These are phyloP conservation scores for Dryobotodes eremita DNA, from an alignment of 2,888 invertebrate species.

Conservation along the genomic window DNA sequence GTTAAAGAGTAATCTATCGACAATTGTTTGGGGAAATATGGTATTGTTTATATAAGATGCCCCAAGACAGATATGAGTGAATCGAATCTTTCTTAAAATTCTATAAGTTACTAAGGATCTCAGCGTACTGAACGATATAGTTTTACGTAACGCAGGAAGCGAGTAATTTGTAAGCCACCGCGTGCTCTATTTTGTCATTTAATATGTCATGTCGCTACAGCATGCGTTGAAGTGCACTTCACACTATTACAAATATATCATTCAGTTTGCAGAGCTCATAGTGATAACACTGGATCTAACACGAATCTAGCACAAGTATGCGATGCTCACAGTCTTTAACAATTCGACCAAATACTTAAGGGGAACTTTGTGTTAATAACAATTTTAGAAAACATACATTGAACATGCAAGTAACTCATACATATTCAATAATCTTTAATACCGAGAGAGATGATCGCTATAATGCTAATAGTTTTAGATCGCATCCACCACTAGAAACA, in stretches of 20 bases:
- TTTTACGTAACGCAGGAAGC: conserved; percentile 43
- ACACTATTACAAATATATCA: conserved; percentile 12
- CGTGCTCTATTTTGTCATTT: conserved; percentile 19
- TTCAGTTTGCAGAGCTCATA: conserved; percentile 33
- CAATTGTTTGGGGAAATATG: conserved; percentile 13
- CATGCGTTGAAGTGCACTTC: conserved; percentile 15
- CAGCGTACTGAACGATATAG: conserved; percentile 17
- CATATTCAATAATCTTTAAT: conserved; percentile 29
- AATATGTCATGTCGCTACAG: conserved; percentile 14
- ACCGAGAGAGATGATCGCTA: conserved; percentile 36
- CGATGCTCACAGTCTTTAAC: conserved; percentile 25
- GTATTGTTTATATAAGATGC: conserved; percentile 11
- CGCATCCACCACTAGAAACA: conserved; percentile 46
- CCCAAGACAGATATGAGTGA: conserved; percentile 41
- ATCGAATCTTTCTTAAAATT: conserved; percentile 33
- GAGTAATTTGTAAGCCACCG: conserved; percentile 46
- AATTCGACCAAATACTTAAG: conserved; percentile 18
- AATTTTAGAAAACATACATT: conserved; percentile 25
- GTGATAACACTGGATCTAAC: conserved; percentile 27
- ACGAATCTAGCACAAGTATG: conserved; percentile 27
- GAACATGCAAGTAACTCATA: conserved; percentile 13
- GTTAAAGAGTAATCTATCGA: conserved; percentile 14
- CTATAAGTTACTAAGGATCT: conserved; percentile 26
- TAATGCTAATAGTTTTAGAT: conserved; percentile 39
- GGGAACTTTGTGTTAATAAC: conserved; percentile 14